A percentile compares a stretch with the other conserved stretches of the same genome.
phyloP scores from a whole-genome alignment of 1,140 invertebrate genomes.

The Anastrepha obliqua region DNA sequence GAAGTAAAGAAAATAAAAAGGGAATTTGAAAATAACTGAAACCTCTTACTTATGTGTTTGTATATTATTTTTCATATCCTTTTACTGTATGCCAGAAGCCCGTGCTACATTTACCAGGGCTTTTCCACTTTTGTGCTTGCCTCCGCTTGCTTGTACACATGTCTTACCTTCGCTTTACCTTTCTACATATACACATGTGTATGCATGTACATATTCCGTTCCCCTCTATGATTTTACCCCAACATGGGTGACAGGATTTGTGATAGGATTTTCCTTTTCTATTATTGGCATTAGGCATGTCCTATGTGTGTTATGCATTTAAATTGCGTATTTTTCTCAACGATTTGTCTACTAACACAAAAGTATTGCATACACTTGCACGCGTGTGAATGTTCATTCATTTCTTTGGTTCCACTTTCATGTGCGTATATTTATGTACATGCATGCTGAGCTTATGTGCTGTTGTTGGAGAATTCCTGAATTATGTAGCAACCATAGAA shows the following conservation, averaged over 20 bases:
- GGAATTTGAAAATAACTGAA: slow-evolving; percentile 47
- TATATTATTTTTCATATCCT: slow-evolving; percentile 36
- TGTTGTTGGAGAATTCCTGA: background rate
- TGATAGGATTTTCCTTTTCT: slow-evolving; percentile 74
- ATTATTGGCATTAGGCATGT: slow-evolving; percentile 75
- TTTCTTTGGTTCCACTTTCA: background rate
- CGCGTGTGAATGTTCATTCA: background rate
- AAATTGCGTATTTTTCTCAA: slow-evolving; percentile 75
- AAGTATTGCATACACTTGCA: slow-evolving; percentile 21
- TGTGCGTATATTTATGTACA: background rate
- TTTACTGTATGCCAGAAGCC: background rate
- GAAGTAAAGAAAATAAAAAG: slow-evolving; percentile 35
- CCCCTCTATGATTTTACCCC: slow-evolving; percentile 60
- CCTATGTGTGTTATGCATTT: slow-evolving; percentile 75
- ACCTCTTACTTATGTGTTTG: background rate
- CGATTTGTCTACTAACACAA: slow-evolving; percentile 69
- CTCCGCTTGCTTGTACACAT: slow-evolving; percentile 54
- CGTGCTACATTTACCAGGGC: slow-evolving; percentile 6
- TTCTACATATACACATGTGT: background rate
- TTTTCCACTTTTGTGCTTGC: slow-evolving; percentile 48
- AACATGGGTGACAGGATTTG: slow-evolving; percentile 67
- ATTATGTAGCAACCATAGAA: background rate
- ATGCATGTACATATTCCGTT: background rate
- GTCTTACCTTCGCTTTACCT: slow-evolving; percentile 60
- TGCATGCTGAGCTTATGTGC: background rate